phyloP scores from a whole-genome alignment of 2,888 invertebrate species.

The Papilio elwesi region DNA sequence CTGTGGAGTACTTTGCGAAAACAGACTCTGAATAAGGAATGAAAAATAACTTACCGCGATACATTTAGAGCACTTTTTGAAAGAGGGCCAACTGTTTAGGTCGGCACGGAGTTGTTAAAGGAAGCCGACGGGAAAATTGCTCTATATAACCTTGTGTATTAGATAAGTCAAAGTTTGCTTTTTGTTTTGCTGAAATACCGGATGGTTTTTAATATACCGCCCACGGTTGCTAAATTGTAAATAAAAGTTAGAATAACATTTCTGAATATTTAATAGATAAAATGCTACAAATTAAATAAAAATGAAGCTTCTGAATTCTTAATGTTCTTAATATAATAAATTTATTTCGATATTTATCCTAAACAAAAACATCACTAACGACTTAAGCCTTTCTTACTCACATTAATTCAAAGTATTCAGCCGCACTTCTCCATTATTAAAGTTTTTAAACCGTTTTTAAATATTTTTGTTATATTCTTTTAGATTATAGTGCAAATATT shows the following conservation, averaged over 20 bases:
- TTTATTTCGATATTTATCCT: too few species aligned
- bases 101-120: conserved; percentile 32
- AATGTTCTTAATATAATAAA: too few species aligned
- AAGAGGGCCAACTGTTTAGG: conserved; percentile 33
- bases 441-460: too few species aligned
- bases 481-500: too few species aligned
- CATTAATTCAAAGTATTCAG: too few species aligned
- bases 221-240: conserved; percentile 22
- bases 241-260: not conserved
- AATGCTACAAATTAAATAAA: not conserved
- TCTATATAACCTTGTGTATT: conserved; percentile 25
- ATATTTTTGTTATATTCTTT: too few species aligned
- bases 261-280: conserved; percentile 4
- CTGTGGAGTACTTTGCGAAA: conserved; percentile 34
- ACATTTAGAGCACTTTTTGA: conserved; percentile 32
- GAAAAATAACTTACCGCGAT: conserved; percentile 43
- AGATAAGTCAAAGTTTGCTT: conserved; percentile 25
- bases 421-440: too few species aligned
- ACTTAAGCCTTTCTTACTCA: too few species aligned
- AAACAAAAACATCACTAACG: too few species aligned
- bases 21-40: conserved; percentile 41
- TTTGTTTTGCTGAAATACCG: conserved; percentile 29
- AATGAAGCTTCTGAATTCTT: not conserved
- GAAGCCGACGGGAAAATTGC: conserved; percentile 33
- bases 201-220: conserved; percentile 34